Base-by-base conservation (phyloP, 2,113 vertebrate genomes). In the Pan paniscus region DNA sequence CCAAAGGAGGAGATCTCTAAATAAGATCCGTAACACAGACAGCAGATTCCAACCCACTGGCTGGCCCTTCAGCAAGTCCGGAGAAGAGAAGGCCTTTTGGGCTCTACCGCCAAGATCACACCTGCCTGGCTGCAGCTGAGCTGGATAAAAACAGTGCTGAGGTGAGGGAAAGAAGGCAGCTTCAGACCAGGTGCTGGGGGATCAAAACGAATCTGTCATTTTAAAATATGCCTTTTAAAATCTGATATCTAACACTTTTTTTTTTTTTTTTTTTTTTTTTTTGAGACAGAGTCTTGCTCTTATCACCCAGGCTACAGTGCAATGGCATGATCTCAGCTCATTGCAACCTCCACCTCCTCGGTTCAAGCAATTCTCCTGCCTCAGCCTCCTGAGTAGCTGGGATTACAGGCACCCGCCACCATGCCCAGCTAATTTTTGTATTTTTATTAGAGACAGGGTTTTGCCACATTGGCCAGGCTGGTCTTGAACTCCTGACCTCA, bases 161-260 rank as follows among this genome's bases (percentile, higher is more conserved):
- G 40, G 67, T 8, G 20, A 85, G 80, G 55, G 48, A 25, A 32
- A 35, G 38, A 59, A 59, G 50, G 52, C 1, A n/a, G 38, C 27
- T 57, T 75, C 43, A 80, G 78, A 50, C 25, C 35, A 4, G 3
- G 14, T 18, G 73, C 3, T 4, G 3, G 68, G 50, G 78, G n/a
- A 84, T 38, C 68, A 38, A 38, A 82, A 79, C 2, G 6, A 84
- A 61, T 6, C 72, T 52, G 46, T 48, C 72, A 59, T 88, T 96
- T 97, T 35, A 78, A 87, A 93, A 57, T 10, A 87, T 0, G 0
- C 25, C 40, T 83, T 94, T 94, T 95, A 89, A 93, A 87, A 92
- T 57, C 35, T 80, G 67, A 12, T 38, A 18, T n/a, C 70, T 84
- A 85, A 87, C 17, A 64, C 25, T 81, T 82, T 95, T 75, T 55